A percentile compares a stretch with the other conserved stretches of the same genome.
Conservation (phyloP, 2,888 invertebrate genomes). For the Phortica okadai region DNA sequence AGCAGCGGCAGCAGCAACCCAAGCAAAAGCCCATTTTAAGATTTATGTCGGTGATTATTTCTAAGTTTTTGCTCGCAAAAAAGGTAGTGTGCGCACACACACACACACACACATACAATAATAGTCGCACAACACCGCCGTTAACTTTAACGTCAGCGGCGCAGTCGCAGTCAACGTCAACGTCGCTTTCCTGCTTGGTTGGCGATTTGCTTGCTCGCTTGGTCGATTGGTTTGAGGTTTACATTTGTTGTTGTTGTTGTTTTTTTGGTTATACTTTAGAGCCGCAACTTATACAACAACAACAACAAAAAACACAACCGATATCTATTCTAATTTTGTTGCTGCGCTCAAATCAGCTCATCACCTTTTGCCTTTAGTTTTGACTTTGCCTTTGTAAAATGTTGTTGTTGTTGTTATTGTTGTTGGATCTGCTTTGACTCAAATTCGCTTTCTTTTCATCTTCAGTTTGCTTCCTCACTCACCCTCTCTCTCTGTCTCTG, state of each 20-base stretch:
- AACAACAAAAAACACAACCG: neutral
- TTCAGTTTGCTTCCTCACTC: neutral
- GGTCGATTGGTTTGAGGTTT: neutral
- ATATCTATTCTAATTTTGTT: neutral
- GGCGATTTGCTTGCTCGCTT: neutral
- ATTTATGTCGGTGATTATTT: slow-evolving; percentile 75
- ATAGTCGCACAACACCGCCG: neutral
- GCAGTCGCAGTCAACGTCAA: too few species aligned
- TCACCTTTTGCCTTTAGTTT: neutral
- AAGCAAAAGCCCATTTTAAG: slow-evolving; percentile 63
- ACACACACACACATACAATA: neutral
- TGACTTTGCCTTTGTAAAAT: neutral
- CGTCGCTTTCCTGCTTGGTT: neutral
- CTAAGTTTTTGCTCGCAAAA: slow-evolving; percentile 71
- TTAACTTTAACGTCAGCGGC: too few species aligned
- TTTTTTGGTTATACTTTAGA: neutral
- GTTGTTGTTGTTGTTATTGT: slow-evolving; percentile 4
- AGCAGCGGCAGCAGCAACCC: slow-evolving; percentile 49
- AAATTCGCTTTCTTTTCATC: neutral
- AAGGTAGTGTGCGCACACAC: slow-evolving; percentile 42
- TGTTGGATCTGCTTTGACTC: neutral
- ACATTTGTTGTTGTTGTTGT: neutral
- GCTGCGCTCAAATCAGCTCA: neutral
- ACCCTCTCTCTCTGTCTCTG: neutral
- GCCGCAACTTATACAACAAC: neutral